A percentile compares a stretch with the other conserved stretches of the same genome.
Evolutionary conservation across 2,113 vertebrate species (phyloP).

Genomic region (Thalassoma bifasciatum): DNA sequence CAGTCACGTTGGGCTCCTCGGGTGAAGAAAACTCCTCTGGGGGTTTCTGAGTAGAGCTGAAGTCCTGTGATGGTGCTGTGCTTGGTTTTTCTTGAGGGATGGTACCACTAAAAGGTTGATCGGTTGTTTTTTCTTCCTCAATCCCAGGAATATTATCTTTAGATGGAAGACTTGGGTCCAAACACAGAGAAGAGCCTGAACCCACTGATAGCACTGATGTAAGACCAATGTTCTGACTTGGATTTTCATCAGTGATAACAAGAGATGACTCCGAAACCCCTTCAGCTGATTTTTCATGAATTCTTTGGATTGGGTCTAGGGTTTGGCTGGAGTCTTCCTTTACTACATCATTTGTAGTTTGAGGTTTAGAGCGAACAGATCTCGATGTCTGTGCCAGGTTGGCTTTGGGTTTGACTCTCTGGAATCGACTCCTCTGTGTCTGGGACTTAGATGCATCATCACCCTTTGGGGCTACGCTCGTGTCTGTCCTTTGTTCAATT

Average conservation of each 20-base stretch:
- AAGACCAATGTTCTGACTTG: too few relatives aligned
- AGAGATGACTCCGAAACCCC: too few relatives aligned
- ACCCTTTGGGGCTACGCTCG: too few relatives aligned
- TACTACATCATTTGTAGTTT: slow-evolving; percentile 2
- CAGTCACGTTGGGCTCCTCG: neutral
- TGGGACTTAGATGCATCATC: too few relatives aligned
- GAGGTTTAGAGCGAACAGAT: slow-evolving; percentile 20
- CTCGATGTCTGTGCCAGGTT: slow-evolving; percentile 36
- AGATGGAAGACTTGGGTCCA: too few relatives aligned
- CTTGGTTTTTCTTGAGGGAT: neutral
- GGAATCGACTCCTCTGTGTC: slow-evolving; percentile 24
- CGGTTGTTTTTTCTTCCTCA: neutral
- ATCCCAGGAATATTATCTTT: neutral
- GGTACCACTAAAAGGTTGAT: neutral
- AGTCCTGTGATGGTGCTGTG: neutral
- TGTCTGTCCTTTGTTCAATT: too few relatives aligned
- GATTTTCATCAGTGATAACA: too few relatives aligned
- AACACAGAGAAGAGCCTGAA: too few relatives aligned
- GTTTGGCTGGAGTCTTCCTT: neutral
- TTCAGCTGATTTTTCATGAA: too few relatives aligned
- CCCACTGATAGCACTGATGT: too few relatives aligned
- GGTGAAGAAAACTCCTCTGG: slow-evolving; percentile 1
- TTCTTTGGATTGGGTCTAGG: neutral
- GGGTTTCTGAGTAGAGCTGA: slow-evolving; percentile 8
- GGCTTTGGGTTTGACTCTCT: slow-evolving; percentile 57